These are phyloP conservation scores for Athalia cordata DNA, from an alignment of 2,888 invertebrate genomes.

Conservation along the genomic window DNA sequence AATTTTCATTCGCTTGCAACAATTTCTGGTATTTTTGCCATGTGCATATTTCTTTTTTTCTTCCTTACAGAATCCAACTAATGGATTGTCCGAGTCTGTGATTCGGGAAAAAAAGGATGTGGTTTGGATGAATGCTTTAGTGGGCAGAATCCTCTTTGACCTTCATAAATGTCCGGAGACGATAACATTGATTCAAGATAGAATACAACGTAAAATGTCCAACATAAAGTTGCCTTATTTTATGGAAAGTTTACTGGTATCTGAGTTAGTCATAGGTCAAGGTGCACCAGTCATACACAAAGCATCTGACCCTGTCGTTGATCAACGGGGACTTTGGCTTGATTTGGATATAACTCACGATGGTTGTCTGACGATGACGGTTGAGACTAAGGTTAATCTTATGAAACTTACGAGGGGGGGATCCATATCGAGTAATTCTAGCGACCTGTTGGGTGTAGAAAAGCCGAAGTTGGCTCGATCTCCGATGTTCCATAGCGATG, in stretches of 20 bases:
- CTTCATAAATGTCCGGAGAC: slow-evolving; percentile 84
- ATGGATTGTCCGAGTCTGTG: slow-evolving; percentile 53
- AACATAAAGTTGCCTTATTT: slow-evolving; percentile 93
- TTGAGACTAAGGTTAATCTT: slow-evolving; percentile 92
- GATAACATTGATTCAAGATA: slow-evolving; percentile 82
- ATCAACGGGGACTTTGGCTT: slow-evolving; percentile 92
- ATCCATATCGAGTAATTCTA: slow-evolving; percentile 58
- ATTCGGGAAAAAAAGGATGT: slow-evolving; percentile 71
- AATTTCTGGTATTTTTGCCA: too few species aligned
- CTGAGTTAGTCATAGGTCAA: slow-evolving; percentile 83
- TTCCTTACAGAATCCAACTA: slow-evolving; percentile 52
- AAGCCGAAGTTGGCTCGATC: slow-evolving; percentile 67
- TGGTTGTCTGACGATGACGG: slow-evolving; percentile 86
- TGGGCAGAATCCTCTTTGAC: slow-evolving; percentile 89
- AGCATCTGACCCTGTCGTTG: slow-evolving; percentile 80
- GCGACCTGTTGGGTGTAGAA: slow-evolving; percentile 54
- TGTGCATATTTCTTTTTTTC: neutral
- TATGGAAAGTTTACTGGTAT: slow-evolving; percentile 88
- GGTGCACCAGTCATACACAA: slow-evolving; percentile 81
- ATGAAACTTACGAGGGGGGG: slow-evolving; percentile 78
- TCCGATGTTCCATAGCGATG: slow-evolving; percentile 84
- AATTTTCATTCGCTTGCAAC: slow-evolving; percentile 1
- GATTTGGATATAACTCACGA: slow-evolving; percentile 88
- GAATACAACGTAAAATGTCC: slow-evolving; percentile 90
- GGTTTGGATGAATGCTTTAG: slow-evolving; percentile 85